Base-by-base conservation (phyloP, 2,888 invertebrate species). In the Cantharis nigra region DNA sequence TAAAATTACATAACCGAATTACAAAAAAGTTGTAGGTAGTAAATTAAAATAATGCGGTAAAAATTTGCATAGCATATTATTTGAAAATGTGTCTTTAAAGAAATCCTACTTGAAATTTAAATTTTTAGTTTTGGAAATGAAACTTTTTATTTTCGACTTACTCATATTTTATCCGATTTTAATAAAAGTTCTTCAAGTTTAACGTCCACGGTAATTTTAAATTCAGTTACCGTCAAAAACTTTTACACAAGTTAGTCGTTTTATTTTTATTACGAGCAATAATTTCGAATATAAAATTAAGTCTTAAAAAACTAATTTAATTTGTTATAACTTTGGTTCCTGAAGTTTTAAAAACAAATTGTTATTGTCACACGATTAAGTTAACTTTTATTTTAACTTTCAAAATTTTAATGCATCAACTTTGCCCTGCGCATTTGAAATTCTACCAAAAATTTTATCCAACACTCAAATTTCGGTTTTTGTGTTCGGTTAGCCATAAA, bases 161-260 rank as follows among this genome's bases (percentile, higher is more conserved):
- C 69, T 63, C 69, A 74, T 72, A 72, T 65, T 72, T 72, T 72
- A 74, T 62, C 62, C 69, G 63, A 69, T 74, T 74, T 74, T 74
- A 74, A 69, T 74, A 74, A 74, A 74, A 74, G 65, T 72, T 30
- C 65, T 72, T 65, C 65, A 67, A 72, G 74, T 74, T 74, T 74
- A 74, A 74, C 69, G 74, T 69, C 62, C 74, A 20, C 26, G n/a
- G 28, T 74, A 74, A 74, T 74, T 74, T 72, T 74, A 74, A 74
- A 74, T 74, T 74, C 69, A 63, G 69, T 69, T 69, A 63, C 62
- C 63, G 63, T 30, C 63, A 70, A 69, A 74, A 74, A 74, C 69
- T 74, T 74, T 70, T 69, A 26, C 26, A 14, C 65, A 67, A 67
- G 26, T 26, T 67, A 67, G 14, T 64, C 18, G 18, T 64, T 64